phyloP scores from a whole-genome alignment of 2,797 vertebrate species.

The Bradypodion ventrale region DNA sequence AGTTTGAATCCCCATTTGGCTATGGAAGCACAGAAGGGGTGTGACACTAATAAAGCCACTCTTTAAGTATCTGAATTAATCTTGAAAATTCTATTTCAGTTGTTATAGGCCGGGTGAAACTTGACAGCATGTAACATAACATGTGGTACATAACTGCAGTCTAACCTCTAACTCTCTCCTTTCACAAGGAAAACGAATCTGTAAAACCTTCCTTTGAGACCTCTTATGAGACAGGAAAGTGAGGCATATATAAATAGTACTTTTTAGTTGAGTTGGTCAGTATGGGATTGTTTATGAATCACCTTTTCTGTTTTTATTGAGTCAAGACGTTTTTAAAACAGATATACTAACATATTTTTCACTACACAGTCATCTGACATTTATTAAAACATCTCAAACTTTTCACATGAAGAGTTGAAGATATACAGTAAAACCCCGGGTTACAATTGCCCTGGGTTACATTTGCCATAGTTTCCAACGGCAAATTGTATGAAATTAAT shows the following conservation, averaged over 20 bases:
- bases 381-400: not conserved
- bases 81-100: too few species aligned
- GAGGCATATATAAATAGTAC: not conserved
- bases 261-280: not conserved
- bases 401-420: not conserved
- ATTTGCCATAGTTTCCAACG: too few species aligned
- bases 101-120: too few species aligned
- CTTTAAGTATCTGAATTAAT: too few species aligned
- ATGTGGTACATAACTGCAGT: not conserved
- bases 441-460: too few species aligned
- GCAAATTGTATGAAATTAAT: too few species aligned
- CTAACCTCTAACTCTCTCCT: not conserved
- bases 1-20: too few species aligned
- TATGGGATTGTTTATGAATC: not conserved
- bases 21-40: too few species aligned
- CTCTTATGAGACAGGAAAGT: not conserved
- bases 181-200: not conserved
- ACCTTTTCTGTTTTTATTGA: not conserved
- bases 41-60: too few species aligned
- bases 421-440: too few species aligned
- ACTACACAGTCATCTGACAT: not conserved
- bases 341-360: not conserved
- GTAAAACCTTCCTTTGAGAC: not conserved
- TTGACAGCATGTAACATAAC: too few species aligned
- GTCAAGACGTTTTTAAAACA: not conserved